Conservation (phyloP, 2,113 vertebrate genomes). For the Lethenteron camtschaticum region DNA sequence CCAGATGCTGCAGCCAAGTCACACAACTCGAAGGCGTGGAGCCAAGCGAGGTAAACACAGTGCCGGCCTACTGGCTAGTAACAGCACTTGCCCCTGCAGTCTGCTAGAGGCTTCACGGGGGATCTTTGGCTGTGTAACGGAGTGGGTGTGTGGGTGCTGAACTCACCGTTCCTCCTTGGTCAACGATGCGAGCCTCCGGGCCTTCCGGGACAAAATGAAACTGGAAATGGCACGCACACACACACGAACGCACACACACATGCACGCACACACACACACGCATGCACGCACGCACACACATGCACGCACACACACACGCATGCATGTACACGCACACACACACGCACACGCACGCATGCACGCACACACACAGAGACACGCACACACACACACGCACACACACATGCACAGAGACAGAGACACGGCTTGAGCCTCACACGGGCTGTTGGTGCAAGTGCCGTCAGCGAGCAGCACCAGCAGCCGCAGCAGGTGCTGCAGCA, state of each 20-base stretch:
- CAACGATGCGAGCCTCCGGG: conserved; percentile 42
- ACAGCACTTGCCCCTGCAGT: too few relatives aligned
- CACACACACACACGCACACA: background rate
- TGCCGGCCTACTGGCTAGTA: too few relatives aligned
- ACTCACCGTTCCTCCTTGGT: conserved; percentile 66
- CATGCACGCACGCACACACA: background rate
- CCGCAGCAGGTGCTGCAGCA: too few relatives aligned
- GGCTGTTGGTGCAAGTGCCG: too few relatives aligned
- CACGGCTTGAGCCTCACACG: too few relatives aligned
- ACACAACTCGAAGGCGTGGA: too few relatives aligned
- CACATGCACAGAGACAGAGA: background rate
- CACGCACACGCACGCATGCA: background rate
- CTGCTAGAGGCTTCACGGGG: too few relatives aligned
- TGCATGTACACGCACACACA: background rate
- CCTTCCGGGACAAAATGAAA: conserved; percentile 70
- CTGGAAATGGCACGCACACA: conserved; percentile 22
- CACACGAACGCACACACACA: background rate
- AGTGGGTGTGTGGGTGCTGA: too few relatives aligned
- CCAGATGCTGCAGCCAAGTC: too few relatives aligned
- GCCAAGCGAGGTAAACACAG: too few relatives aligned
- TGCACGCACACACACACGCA: background rate
- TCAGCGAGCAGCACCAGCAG: too few relatives aligned
- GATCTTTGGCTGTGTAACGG: too few relatives aligned
- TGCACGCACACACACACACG: background rate
- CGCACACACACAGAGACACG: background rate